Conservation (phyloP, 2,888 invertebrate genomes). For the Cistogaster globosa region DNA sequence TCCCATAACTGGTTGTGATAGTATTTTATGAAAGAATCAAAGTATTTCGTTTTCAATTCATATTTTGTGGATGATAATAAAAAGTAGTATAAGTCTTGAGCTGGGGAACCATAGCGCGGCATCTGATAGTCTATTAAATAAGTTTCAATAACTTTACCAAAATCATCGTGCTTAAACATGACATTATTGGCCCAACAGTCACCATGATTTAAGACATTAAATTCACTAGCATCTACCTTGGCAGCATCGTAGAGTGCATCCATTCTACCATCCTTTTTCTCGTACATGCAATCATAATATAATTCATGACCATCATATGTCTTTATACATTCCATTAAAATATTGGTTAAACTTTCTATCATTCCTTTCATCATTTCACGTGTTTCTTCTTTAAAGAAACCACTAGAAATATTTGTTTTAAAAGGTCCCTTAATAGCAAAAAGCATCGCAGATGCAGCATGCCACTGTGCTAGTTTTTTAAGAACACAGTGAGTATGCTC, state of each 20-base stretch:
- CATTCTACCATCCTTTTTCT: slow-evolving; percentile 57
- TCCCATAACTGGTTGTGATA: slow-evolving; percentile 77
- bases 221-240: slow-evolving; percentile 72
- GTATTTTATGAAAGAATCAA: slow-evolving; percentile 79
- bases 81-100: slow-evolving; percentile 77
- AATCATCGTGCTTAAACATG: slow-evolving; percentile 77
- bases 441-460: slow-evolving; percentile 76
- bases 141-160: slow-evolving; percentile 76
- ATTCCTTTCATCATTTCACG: slow-evolving; percentile 50
- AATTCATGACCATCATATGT: slow-evolving; percentile 72
- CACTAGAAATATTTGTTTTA: slow-evolving; percentile 35
- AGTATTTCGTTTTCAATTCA: slow-evolving; percentile 78
- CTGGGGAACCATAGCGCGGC: slow-evolving; percentile 78
- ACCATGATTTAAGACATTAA: slow-evolving; percentile 79
- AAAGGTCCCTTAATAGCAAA: slow-evolving; percentile 72
- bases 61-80: slow-evolving; percentile 77
- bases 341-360: slow-evolving; percentile 28
- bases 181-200: slow-evolving; percentile 82
- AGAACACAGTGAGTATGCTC: slow-evolving; percentile 74
- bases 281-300: slow-evolving; percentile 74
- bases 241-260: slow-evolving; percentile 50
- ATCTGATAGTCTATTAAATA: slow-evolving; percentile 79
- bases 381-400: slow-evolving; percentile 67
- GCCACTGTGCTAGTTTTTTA: slow-evolving; percentile 77
- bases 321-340: slow-evolving; percentile 67